These are phyloP conservation scores for Glossophaga mutica DNA, from an alignment of 2,797 vertebrate genomes.

Conservation along the genomic window DNA sequence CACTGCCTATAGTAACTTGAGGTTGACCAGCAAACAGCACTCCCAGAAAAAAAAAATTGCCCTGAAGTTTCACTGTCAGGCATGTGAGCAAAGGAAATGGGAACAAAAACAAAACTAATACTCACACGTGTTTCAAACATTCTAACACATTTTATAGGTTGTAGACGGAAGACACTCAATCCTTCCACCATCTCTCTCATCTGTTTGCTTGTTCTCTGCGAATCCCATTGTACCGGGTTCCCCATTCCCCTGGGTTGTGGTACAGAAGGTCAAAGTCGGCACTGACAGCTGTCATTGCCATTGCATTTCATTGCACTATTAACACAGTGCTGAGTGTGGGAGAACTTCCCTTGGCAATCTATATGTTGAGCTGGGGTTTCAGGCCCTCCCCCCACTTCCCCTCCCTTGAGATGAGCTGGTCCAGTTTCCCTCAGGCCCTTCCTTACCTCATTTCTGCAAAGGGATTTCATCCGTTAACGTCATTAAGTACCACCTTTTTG, in stretches of 20 bases:
- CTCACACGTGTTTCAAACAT: background rate
- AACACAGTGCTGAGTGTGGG: background rate
- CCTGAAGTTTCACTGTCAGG: background rate
- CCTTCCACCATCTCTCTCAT: background rate
- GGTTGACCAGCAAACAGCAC: background rate
- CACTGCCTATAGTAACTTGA: background rate
- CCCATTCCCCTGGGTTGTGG: background rate
- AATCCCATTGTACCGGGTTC: background rate
- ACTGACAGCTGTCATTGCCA: background rate
- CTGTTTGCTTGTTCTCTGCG: background rate
- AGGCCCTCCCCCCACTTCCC: no score
- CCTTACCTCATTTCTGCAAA: background rate
- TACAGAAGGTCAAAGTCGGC: background rate
- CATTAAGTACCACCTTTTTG: background rate
- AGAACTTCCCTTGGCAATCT: background rate
- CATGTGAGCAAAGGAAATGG: background rate
- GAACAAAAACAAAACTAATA: background rate
- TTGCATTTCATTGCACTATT: background rate
- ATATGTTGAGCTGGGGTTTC: rapidly evolving
- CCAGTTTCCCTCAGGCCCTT: background rate
- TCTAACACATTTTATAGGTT: background rate
- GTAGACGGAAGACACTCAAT: background rate
- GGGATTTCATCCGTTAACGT: background rate
- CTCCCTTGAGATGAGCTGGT: background rate
- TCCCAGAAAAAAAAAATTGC: background rate